These are phyloP conservation scores for Patiria miniata DNA, from an alignment of 35 echinoderm and acorn worm species.

Conservation along the genomic window DNA sequence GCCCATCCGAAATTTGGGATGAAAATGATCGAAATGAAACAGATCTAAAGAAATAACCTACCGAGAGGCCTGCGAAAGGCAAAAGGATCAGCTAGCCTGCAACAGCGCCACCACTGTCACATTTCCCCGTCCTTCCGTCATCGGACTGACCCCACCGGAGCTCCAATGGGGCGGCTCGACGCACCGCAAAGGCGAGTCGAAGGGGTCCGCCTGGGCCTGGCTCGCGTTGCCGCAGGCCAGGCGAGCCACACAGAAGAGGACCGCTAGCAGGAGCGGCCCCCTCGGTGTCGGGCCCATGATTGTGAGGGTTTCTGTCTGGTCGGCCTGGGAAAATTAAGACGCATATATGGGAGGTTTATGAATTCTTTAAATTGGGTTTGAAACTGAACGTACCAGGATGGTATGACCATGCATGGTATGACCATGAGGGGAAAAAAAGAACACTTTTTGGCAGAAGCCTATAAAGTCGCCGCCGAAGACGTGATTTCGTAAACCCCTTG, in stretches of 20 bases:
- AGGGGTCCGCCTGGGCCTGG: not conserved
- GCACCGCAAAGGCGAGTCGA: constrained; percentile 21
- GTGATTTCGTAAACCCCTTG: too few relatives aligned
- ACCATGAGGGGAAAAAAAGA: too few relatives aligned
- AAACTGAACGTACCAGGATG: too few relatives aligned
- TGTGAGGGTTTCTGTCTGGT: not conserved
- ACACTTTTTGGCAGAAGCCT: too few relatives aligned
- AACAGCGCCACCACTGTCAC: constrained; percentile 78
- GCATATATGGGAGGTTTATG: too few relatives aligned
- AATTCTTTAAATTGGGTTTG: too few relatives aligned
- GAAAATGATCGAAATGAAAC: too few relatives aligned
- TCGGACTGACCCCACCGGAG: constrained; percentile 14
- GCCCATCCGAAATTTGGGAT: too few relatives aligned
- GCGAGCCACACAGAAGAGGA: constrained; percentile 29
- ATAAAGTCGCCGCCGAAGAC: too few relatives aligned
- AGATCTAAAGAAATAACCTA: too few relatives aligned
- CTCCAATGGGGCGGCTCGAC: constrained; percentile 13
- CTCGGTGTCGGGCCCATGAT: constrained; percentile 7
- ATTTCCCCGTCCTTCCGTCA: constrained; percentile 42
- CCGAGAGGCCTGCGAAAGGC: constrained; percentile 51
- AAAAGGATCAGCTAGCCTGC: constrained; percentile 72
- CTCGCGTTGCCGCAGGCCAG: constrained; percentile 4
- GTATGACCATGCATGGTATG: too few relatives aligned
- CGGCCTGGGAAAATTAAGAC: not conserved
- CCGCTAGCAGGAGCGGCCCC: constrained; percentile 22